These are phyloP conservation scores for Eupithecia tripunctaria DNA, from an alignment of 2,888 invertebrate species.

Conservation along the genomic window DNA sequence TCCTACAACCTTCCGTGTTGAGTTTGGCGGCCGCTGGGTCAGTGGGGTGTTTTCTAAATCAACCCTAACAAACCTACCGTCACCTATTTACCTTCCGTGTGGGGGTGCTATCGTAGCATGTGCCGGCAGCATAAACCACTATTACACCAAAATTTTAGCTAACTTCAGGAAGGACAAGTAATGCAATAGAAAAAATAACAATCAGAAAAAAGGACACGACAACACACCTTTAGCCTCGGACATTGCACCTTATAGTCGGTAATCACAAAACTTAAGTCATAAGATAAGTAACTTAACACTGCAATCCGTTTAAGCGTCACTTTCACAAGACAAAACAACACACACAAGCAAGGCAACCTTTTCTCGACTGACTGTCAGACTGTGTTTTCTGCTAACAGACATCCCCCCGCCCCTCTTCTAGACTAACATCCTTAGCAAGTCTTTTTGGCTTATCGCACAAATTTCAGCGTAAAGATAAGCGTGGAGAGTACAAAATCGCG, in stretches of 20 bases:
- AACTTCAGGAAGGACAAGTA: not conserved
- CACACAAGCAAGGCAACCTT: not conserved
- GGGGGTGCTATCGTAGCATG: not conserved
- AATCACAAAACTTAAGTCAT: not conserved
- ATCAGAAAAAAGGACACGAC: not conserved
- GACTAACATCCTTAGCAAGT: not conserved
- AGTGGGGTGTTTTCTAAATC: too few species aligned
- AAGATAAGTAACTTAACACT: not conserved
- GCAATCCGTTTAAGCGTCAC: not conserved
- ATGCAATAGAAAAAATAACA: not conserved
- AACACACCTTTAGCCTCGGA: constrained; percentile 35
- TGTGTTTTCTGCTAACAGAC: not conserved
- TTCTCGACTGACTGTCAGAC: not conserved
- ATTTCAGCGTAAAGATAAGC: not conserved
- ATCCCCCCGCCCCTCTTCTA: not conserved
- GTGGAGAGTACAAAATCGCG: not conserved
- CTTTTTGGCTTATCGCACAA: not conserved
- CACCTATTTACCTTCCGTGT: too few species aligned
- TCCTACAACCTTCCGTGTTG: too few species aligned
- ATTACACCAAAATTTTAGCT: not conserved
- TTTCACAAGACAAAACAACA: not conserved
- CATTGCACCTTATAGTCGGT: constrained; percentile 28
- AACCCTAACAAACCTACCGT: too few species aligned
- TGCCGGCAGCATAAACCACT: not conserved
- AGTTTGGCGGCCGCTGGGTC: too few species aligned